These are phyloP conservation scores for Drosophila lacteicornis DNA, from an alignment of 1,140 invertebrate species.

Conservation along the genomic window DNA sequence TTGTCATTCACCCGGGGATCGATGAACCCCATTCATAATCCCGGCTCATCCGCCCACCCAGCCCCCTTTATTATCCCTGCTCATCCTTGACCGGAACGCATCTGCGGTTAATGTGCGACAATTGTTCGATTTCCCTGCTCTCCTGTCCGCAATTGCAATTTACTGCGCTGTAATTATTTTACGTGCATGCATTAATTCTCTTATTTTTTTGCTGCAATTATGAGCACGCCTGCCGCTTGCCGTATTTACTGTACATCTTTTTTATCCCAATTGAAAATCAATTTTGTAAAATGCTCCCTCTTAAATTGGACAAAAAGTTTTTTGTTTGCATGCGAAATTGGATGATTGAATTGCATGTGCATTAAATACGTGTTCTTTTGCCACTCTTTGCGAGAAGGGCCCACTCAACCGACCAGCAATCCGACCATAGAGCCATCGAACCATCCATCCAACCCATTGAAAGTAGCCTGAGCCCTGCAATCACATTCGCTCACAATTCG, in stretches of 20 bases:
- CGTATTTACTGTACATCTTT: constrained; percentile 1
- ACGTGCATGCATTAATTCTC: constrained; percentile 11
- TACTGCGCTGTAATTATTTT: constrained; percentile 49
- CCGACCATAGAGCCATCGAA: neutral
- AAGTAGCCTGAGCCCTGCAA: constrained; percentile 14
- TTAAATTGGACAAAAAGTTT: constrained; percentile 23
- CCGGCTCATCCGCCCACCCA: neutral
- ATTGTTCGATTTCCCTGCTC: constrained; percentile 38
- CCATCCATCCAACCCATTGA: constrained; percentile 10
- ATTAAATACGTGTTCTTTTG: constrained; percentile 45
- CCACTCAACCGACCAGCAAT: constrained; percentile 2
- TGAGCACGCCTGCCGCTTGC: constrained; percentile 13
- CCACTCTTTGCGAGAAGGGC: neutral
- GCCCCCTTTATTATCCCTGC: constrained; percentile 3
- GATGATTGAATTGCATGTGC: constrained; percentile 38
- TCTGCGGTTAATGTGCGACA: constrained; percentile 67
- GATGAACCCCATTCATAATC: constrained; percentile 25
- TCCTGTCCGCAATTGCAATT: constrained; percentile 43
- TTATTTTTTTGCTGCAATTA: constrained; percentile 44
- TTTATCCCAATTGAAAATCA: constrained; percentile 36
- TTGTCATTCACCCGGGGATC: constrained; percentile 25
- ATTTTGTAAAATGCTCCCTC: constrained; percentile 16
- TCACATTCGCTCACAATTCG: constrained; percentile 53
- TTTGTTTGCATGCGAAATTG: constrained; percentile 41
- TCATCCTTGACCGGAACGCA: constrained; percentile 43